phyloP scores from a whole-genome alignment of 2,797 vertebrate genomes.

The Stomatorhinus walkeri region DNA sequence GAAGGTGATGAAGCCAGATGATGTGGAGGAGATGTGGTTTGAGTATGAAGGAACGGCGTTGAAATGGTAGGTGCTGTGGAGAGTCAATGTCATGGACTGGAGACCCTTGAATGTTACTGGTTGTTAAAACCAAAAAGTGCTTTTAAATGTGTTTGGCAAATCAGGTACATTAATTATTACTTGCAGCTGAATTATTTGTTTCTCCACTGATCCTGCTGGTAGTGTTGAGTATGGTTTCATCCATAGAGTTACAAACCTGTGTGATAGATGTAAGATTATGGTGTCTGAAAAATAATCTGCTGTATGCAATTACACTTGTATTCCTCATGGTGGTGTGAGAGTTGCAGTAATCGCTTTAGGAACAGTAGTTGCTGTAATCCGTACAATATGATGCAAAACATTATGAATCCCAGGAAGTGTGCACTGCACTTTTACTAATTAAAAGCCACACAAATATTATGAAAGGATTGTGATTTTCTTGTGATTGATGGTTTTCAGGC shows the following conservation, averaged over 20 bases:
- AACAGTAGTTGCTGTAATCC: background rate
- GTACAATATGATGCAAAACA: background rate
- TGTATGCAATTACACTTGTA: background rate
- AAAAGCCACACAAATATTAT: background rate
- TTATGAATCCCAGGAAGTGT: background rate
- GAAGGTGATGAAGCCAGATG: constrained; percentile 86
- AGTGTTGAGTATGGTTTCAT: background rate
- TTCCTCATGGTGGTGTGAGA: background rate
- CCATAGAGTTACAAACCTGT: background rate
- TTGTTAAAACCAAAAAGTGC: background rate
- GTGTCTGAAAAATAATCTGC: background rate
- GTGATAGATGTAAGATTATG: background rate
- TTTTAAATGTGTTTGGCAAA: background rate
- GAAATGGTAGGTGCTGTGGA: constrained; percentile 79
- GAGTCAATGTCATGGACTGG: background rate
- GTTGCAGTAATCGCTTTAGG: background rate
- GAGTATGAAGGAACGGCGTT: constrained; percentile 92
- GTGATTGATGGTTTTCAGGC: constrained; percentile 65
- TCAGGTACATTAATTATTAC: background rate
- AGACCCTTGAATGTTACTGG: background rate
- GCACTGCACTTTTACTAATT: background rate
- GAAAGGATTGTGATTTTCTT: background rate
- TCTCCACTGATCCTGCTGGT: background rate
- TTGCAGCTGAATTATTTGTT: background rate
- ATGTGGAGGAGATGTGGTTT: constrained; percentile 95